These are phyloP conservation scores for Lapara coniferarum DNA, from an alignment of 2,888 invertebrate species.

Conservation along the genomic window DNA sequence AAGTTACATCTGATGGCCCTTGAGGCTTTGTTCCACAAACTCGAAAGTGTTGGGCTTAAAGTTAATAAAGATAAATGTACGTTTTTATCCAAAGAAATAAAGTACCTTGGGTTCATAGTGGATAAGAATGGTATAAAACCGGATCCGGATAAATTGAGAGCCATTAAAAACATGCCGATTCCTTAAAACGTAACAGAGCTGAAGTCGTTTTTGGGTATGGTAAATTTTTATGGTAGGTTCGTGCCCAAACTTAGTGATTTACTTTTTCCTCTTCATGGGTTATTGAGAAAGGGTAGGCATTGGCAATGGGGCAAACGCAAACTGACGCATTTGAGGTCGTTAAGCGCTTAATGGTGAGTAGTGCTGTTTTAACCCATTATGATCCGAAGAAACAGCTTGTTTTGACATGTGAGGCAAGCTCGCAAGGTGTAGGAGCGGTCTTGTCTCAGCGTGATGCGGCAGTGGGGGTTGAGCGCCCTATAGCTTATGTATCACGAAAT, in stretches of 20 bases:
- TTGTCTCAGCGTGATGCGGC: conserved; percentile 34
- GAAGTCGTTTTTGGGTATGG: conserved; percentile 6
- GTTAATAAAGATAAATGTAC: conserved; percentile 30
- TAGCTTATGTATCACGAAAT: conserved; percentile 26
- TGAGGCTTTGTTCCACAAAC: conserved; percentile 26
- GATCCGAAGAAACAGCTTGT: conserved; percentile 33
- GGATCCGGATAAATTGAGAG: conserved; percentile 27
- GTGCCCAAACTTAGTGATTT: no score
- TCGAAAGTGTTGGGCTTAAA: conserved; percentile 25
- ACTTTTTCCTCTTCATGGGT: no score
- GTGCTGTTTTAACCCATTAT: conserved; percentile 36
- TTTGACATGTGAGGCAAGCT: conserved; percentile 40
- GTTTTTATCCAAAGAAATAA: conserved; percentile 2
- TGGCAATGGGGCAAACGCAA: conserved; percentile 27
- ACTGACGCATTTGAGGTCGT: conserved; percentile 30
- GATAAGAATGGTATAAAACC: conserved; percentile 28
- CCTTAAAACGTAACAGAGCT: conserved; percentile 32
- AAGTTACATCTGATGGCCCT: conserved; percentile 25
- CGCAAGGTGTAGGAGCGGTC: conserved; percentile 35
- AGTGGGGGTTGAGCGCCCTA: conserved; percentile 35
- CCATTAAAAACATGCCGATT: conserved; percentile 28
- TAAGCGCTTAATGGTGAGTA: conserved; percentile 32
- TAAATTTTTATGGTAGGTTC: no score
- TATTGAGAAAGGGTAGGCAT: no score
- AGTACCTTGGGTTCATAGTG: conserved; percentile 30